Conservation (phyloP, 2,888 invertebrate genomes). For the Caenorhabditis auriculariae region DNA sequence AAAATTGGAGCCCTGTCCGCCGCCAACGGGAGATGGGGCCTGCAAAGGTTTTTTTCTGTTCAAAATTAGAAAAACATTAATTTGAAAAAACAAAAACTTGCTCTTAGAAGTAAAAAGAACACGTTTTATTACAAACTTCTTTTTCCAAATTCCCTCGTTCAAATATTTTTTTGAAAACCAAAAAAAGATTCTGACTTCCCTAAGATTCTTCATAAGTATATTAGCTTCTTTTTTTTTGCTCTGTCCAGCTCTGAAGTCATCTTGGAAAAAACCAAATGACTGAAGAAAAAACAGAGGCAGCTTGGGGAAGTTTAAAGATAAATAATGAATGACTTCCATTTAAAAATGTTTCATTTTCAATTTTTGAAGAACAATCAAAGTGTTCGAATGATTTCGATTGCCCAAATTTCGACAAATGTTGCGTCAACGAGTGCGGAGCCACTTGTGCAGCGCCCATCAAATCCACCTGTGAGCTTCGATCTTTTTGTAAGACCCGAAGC, state of each 20-base stretch:
- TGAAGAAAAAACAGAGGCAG: background rate
- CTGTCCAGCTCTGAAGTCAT: constrained; percentile 1
- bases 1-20: too few species aligned
- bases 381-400: constrained; percentile 47
- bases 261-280: background rate
- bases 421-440: constrained; percentile 40
- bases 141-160: too few species aligned
- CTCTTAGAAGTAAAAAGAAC: too few species aligned
- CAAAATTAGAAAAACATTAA: too few species aligned
- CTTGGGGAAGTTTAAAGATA: background rate
- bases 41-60: too few species aligned
- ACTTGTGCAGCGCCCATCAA: constrained; percentile 37
- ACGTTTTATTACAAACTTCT: too few species aligned
- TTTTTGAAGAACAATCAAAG: constrained; percentile 9
- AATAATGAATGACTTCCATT: background rate
- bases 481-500: too few species aligned
- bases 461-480: constrained; percentile 16
- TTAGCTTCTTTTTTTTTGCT: constrained; percentile 10
- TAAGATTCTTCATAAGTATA: constrained; percentile 2
- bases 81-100: too few species aligned
- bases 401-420: constrained; percentile 44
- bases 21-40: too few species aligned
- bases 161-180: too few species aligned
- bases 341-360: constrained; percentile 3
- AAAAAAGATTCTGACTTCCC: too few species aligned